Percentiles rank a stretch among this genome's conserved stretches.
Conservation (phyloP, 2,888 invertebrate genomes). For the Lissocephala sabroskyi region DNA sequence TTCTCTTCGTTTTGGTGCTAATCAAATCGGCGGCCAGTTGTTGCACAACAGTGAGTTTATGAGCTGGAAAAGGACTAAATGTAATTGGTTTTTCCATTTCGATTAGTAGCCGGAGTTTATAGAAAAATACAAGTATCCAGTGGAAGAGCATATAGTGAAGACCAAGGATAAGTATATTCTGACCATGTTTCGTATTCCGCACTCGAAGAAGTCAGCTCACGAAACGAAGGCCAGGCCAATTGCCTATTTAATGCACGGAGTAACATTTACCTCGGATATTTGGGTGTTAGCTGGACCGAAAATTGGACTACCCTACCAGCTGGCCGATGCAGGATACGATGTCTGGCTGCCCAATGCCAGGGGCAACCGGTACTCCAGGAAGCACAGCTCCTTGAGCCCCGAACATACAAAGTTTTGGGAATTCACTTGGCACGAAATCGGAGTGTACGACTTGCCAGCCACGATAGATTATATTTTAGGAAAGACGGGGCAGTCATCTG, state of each 20-base stretch:
- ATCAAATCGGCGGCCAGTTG: no score
- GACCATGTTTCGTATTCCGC: constrained; percentile 40
- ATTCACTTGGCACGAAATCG: constrained; percentile 89
- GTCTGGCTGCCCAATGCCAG: constrained; percentile 57
- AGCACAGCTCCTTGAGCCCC: no score
- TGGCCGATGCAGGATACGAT: constrained; percentile 52
- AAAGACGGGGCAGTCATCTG: constrained; percentile 9
- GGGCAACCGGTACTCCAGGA: constrained; percentile 44
- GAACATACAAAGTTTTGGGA: constrained; percentile 50
- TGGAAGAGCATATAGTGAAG: constrained; percentile 26
- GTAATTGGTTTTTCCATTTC: no score
- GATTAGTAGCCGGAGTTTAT: constrained; percentile 36
- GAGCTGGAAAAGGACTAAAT: no score
- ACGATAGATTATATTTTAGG: constrained; percentile 43
- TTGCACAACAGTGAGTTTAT: no score
- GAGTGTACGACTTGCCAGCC: constrained; percentile 74
- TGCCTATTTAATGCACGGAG: constrained; percentile 73
- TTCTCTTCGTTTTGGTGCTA: no score
- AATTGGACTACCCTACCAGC: constrained; percentile 33
- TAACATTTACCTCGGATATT: constrained; percentile 31
- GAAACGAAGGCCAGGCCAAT: constrained; percentile 41
- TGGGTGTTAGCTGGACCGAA: constrained; percentile 40
- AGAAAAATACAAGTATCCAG: constrained; percentile 25
- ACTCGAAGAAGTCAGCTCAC: constrained; percentile 17
- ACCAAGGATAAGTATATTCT: constrained; percentile 39